Evolutionary conservation across 2,113 vertebrate species (phyloP).

Genomic region (Megalops atlanticus): DNA sequence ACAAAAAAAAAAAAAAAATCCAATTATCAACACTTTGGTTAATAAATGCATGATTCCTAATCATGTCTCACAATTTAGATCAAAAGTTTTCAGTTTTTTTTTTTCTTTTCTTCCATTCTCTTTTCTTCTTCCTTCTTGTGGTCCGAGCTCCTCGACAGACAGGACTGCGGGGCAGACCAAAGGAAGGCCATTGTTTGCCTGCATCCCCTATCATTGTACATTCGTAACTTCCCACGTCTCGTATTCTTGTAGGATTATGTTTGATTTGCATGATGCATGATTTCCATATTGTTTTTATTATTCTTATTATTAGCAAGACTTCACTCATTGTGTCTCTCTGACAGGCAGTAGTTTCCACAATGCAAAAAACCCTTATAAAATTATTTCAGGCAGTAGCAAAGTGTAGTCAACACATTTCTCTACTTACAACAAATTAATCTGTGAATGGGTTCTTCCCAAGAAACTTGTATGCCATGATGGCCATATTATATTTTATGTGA

Average conservation of each 20-base stretch:
- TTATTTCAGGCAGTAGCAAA: too few relatives aligned
- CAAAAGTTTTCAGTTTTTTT: constrained; percentile 58
- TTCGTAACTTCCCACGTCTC: background rate
- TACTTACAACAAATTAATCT: too few relatives aligned
- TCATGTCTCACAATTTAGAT: constrained; percentile 68
- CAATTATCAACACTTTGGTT: constrained; percentile 64
- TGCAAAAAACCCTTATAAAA: too few relatives aligned
- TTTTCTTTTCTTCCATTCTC: background rate
- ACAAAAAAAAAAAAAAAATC: constrained; percentile 46
- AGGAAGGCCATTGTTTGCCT: background rate
- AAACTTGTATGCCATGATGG: too few relatives aligned
- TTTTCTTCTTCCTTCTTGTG: background rate
- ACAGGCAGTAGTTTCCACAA: too few relatives aligned
- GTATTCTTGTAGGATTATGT: background rate
- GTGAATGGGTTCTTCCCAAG: too few relatives aligned
- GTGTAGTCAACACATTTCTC: too few relatives aligned
- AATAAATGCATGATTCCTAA: constrained; percentile 55
- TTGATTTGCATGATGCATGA: too few relatives aligned
- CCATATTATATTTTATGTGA: too few relatives aligned
- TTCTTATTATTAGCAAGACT: too few relatives aligned
- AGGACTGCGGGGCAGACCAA: background rate
- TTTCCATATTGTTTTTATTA: too few relatives aligned
- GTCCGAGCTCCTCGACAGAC: background rate
- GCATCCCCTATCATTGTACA: background rate
- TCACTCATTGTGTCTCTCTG: too few relatives aligned